phyloP scores from a whole-genome alignment of 2,797 vertebrate species.

The Gila robusta region DNA sequence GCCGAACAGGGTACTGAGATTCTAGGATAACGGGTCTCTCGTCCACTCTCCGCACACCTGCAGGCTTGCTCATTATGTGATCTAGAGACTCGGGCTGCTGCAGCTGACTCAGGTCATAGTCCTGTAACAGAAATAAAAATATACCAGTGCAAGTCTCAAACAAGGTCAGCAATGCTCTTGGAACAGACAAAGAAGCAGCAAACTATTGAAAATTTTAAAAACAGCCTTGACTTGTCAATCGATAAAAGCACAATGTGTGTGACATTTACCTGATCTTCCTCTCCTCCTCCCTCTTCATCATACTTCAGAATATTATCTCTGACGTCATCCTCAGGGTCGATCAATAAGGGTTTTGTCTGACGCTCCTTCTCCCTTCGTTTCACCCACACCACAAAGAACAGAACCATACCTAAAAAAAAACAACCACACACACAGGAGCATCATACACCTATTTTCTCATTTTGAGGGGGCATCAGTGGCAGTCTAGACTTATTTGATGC shows the following conservation, averaged over 20 bases:
- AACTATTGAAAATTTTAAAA: slow-evolving; percentile 7
- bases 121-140: slow-evolving; percentile 76
- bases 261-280: slow-evolving; percentile 93
- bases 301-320: slow-evolving; percentile 99
- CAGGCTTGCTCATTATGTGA: slow-evolving; percentile 90
- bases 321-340: slow-evolving; percentile 97
- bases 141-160: slow-evolving; percentile 22
- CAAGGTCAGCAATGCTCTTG: slow-evolving; percentile 19
- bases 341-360: slow-evolving; percentile 95
- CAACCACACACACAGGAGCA: slow-evolving; percentile 15
- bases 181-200: slow-evolving; percentile 4
- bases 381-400: slow-evolving; percentile 96
- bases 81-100: slow-evolving; percentile 97
- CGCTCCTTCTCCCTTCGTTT: slow-evolving; percentile 94
- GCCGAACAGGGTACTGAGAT: slow-evolving; percentile 93
- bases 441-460: not conserved
- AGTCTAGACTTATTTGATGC: not conserved
- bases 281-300: slow-evolving; percentile 96
- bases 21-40: slow-evolving; percentile 95
- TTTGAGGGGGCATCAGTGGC: not conserved
- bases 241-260: not conserved
- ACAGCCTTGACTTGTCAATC: slow-evolving; percentile 8
- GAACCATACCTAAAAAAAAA: slow-evolving; percentile 86
- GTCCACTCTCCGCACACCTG: slow-evolving; percentile 93
- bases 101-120: slow-evolving; percentile 98